Conservation (phyloP, 2,113 vertebrate species). For the Ciconia maguari region DNA sequence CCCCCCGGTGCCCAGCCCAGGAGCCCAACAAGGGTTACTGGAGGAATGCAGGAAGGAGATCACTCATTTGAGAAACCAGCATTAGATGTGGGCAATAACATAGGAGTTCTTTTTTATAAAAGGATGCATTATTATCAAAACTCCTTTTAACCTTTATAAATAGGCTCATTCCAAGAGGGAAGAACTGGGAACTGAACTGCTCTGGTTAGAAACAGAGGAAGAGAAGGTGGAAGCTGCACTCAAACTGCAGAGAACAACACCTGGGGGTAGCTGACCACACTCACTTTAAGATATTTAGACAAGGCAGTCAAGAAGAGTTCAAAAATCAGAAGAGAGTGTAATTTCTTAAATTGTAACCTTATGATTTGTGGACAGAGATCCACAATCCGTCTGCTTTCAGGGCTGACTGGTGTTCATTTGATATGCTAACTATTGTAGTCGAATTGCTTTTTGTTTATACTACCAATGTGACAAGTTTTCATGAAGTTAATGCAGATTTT, state of each 20-base stretch:
- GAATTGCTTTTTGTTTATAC: not conserved
- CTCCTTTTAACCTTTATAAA: not conserved
- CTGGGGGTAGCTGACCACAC: not conserved
- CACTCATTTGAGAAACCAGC: not conserved
- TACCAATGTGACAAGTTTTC: not conserved
- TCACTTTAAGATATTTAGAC: not conserved
- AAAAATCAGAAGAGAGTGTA: not conserved
- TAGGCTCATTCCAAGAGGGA: not conserved
- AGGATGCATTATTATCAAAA: not conserved
- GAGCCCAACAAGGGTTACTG: not conserved
- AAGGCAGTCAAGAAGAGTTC: not conserved
- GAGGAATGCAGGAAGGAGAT: not conserved
- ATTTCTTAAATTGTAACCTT: not conserved
- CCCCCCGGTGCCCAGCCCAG: not conserved
- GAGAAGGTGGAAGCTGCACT: not conserved
- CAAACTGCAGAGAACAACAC: not conserved
- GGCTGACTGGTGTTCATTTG: not conserved
- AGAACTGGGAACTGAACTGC: not conserved
- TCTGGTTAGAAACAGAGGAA: not conserved
- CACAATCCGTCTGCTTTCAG: not conserved
- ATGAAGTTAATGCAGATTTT: not conserved
- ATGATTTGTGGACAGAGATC: not conserved
- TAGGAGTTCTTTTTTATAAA: not conserved
- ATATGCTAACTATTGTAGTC: not conserved
- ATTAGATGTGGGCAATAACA: not conserved